phyloP scores from a whole-genome alignment of 2,113 vertebrate genomes.

The Lampris incognitus region DNA sequence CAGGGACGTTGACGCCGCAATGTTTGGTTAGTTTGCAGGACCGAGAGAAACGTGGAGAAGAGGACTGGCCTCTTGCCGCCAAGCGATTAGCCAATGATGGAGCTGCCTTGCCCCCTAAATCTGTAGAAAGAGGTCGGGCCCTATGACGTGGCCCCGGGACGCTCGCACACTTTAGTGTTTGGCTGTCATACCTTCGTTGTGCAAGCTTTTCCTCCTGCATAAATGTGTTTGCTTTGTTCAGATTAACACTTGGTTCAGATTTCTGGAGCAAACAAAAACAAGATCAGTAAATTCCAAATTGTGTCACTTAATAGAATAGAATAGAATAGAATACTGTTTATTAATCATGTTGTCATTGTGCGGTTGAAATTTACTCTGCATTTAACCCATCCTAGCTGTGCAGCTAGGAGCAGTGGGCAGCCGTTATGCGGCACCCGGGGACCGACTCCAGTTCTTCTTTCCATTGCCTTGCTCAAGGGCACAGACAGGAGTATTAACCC shows the following conservation, averaged over 20 bases:
- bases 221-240: conserved; percentile 80
- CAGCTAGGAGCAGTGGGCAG: too few species aligned
- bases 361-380: too few species aligned
- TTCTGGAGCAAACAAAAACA: conserved; percentile 65
- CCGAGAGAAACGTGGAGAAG: conserved; percentile 49
- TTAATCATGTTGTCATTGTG: too few species aligned
- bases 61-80: conserved; percentile 51
- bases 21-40: conserved; percentile 70
- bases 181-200: conserved; percentile 72
- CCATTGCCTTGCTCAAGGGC: too few species aligned
- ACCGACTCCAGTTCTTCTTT: too few species aligned
- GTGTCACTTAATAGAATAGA: conserved; percentile 33
- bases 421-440: too few species aligned
- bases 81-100: conserved; percentile 65
- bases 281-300: conserved; percentile 71
- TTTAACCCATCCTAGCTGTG: too few species aligned
- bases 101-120: conserved; percentile 43
- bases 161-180: conserved; percentile 69
- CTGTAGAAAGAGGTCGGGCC: conserved; percentile 60
- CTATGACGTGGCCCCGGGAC: conserved; percentile 71
- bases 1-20: conserved; percentile 53
- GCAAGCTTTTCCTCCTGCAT: conserved; percentile 70
- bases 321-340: neutral
- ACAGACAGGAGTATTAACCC: too few species aligned
- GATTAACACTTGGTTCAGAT: conserved; percentile 80